Evolutionary conservation across 2,888 invertebrate genomes (phyloP).

Genomic region (Athrips mouffetella): DNA sequence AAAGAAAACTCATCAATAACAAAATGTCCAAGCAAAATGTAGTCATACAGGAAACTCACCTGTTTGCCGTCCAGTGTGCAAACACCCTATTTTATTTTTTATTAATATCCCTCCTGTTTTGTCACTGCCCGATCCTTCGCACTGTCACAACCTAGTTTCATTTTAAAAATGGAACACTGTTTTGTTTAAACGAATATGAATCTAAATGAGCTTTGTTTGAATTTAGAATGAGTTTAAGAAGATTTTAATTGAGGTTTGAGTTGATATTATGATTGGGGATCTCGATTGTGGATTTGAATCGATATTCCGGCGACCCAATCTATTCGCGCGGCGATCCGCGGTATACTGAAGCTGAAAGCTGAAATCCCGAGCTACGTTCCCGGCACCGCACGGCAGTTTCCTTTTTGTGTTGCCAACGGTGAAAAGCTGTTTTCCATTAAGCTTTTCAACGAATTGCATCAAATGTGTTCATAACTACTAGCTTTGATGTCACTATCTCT

Average conservation of each 20-base stretch:
- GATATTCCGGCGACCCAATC: conserved; percentile 17
- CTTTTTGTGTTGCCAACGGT: conserved; percentile 47
- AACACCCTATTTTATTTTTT: conserved; percentile 37
- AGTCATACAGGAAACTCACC: conserved; percentile 38
- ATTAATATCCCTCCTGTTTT: conserved; percentile 43
- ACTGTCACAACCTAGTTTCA: conserved; percentile 43
- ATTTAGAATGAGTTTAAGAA: conserved; percentile 7
- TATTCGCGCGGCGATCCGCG: conserved; percentile 44
- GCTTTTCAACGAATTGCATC: background rate
- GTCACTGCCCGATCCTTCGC: conserved; percentile 33
- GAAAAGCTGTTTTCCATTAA: conserved; percentile 32
- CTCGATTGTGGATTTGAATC: background rate
- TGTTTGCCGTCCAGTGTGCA: conserved; percentile 27
- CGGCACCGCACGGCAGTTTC: conserved; percentile 54
- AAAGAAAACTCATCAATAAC: conserved; percentile 37
- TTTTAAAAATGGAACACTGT: conserved; percentile 30
- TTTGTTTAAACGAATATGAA: background rate
- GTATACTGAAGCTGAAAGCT: conserved; percentile 48
- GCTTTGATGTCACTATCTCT: conserved; percentile 1
- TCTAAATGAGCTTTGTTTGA: background rate
- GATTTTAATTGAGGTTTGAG: conserved; percentile 33
- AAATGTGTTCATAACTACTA: background rate
- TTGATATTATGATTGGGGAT: background rate
- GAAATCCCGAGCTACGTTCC: conserved; percentile 45
- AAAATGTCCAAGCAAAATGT: conserved; percentile 27